These are phyloP conservation scores for Apocrypta bakeri DNA, from an alignment of 1,140 invertebrate species.

Conservation along the genomic window DNA sequence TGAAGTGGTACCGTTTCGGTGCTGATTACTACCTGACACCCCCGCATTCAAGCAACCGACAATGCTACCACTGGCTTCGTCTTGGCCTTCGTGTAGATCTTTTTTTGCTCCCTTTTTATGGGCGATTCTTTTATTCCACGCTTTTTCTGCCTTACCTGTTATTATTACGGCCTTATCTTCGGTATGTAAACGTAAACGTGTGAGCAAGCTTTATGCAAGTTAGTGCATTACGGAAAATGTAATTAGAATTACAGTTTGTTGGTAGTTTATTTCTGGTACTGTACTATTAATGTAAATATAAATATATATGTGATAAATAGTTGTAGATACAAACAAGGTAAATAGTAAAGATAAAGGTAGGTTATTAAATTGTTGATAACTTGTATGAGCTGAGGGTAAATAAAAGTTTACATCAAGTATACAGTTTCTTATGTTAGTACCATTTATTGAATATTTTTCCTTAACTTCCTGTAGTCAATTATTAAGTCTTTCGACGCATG, in stretches of 20 bases:
- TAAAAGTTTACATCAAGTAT: not conserved
- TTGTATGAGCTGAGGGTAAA: no score
- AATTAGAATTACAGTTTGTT: no score
- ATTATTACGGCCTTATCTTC: not conserved
- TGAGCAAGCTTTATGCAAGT: no score
- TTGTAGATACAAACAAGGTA: no score
- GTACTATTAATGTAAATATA: no score
- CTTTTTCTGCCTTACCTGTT: not conserved
- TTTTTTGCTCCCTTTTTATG: not conserved
- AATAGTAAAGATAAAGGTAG: not conserved
- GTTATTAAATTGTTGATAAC: no score
- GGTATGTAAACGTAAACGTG: no score
- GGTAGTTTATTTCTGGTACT: no score
- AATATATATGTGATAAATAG: no score
- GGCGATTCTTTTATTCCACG: not conserved
- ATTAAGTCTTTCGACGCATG: constrained; percentile 34
- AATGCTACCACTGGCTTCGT: not conserved
- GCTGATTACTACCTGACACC: constrained; percentile 46
- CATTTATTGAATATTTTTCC: constrained; percentile 42
- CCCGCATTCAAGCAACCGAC: no score
- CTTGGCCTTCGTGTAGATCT: not conserved
- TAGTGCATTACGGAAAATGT: no score
- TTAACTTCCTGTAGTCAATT: constrained; percentile 36
- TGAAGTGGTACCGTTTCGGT: constrained; percentile 44
- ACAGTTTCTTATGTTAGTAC: constrained; percentile 17